Evolutionary conservation across 2,113 vertebrate species (phyloP).

Genomic region (Austrofundulus limnaeus): DNA sequence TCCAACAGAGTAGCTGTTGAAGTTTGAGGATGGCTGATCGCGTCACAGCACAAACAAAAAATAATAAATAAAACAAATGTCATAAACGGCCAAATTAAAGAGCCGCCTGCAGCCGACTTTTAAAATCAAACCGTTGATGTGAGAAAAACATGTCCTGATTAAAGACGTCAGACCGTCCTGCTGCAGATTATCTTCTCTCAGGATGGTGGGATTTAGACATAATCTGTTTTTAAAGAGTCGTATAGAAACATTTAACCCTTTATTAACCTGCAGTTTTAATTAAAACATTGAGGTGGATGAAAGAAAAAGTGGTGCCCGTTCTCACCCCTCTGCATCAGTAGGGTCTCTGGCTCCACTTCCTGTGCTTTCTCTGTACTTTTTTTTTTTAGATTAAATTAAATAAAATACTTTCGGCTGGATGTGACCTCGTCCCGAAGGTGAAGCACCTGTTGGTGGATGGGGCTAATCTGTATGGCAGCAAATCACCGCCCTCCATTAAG

Average conservation of each 20-base stretch:
- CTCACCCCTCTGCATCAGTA: too few relatives aligned
- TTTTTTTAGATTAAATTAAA: too few relatives aligned
- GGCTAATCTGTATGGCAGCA: constrained; percentile 52
- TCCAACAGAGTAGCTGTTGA: constrained; percentile 25
- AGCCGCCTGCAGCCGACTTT: constrained; percentile 43
- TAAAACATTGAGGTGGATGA: too few relatives aligned
- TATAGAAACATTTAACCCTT: too few relatives aligned
- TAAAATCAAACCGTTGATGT: constrained; percentile 43
- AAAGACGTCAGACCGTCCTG: constrained; percentile 19
- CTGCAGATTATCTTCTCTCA: neutral
- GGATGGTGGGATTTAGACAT: too few relatives aligned
- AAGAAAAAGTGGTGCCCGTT: too few relatives aligned
- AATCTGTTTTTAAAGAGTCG: too few relatives aligned
- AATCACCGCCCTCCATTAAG: constrained; percentile 68
- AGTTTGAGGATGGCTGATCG: constrained; percentile 36
- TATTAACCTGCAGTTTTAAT: too few relatives aligned
- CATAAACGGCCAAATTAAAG: constrained; percentile 27
- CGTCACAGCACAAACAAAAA: constrained; percentile 37
- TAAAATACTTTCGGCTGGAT: too few relatives aligned
- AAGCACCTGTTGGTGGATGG: constrained; percentile 26
- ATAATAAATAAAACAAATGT: constrained; percentile 58
- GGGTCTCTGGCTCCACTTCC: too few relatives aligned
- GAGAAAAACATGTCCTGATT: constrained; percentile 21
- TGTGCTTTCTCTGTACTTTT: too few relatives aligned
- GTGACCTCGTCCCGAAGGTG: constrained; percentile 45